Percentiles rank a stretch among this genome's conserved stretches.
phyloP scores from a whole-genome alignment of 2,113 vertebrate genomes.

The Clarias gariepinus region DNA sequence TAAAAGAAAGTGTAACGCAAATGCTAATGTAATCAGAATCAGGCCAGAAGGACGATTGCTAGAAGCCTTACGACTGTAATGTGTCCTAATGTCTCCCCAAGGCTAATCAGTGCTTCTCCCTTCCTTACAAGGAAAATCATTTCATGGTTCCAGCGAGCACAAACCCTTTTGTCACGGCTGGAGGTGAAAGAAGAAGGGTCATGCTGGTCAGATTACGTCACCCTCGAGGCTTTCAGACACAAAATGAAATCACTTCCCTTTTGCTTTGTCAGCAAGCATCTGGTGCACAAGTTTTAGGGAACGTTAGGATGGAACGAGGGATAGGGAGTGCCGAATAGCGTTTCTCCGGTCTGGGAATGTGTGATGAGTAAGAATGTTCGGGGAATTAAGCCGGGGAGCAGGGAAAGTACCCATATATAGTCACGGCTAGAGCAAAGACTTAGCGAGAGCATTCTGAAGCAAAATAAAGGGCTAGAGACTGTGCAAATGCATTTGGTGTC shows the following conservation, averaged over 20 bases:
- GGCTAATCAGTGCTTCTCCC: not conserved
- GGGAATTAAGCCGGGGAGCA: slow-evolving; percentile 24
- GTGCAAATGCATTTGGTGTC: slow-evolving; percentile 22
- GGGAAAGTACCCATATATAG: slow-evolving; percentile 56
- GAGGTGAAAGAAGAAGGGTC: slow-evolving; percentile 7
- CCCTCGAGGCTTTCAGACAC: slow-evolving; percentile 33
- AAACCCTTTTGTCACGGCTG: slow-evolving; percentile 44
- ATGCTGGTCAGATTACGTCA: slow-evolving; percentile 37
- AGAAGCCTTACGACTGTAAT: not conserved
- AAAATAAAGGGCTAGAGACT: slow-evolving; percentile 10
- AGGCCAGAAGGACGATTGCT: not conserved
- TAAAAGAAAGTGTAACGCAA: not conserved
- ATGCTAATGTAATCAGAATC: slow-evolving; percentile 27
- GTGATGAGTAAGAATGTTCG: slow-evolving; percentile 44
- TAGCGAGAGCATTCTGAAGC: slow-evolving; percentile 2
- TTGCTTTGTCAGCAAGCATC: slow-evolving; percentile 42
- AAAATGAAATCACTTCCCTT: slow-evolving; percentile 51
- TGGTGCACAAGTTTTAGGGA: slow-evolving; percentile 30
- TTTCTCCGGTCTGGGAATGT: slow-evolving; percentile 57
- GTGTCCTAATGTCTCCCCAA: slow-evolving; percentile 11
- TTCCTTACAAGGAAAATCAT: not conserved
- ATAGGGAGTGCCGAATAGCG: slow-evolving; percentile 24
- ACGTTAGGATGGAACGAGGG: not conserved
- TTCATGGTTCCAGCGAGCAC: slow-evolving; percentile 16
- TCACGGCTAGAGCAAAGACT: slow-evolving; percentile 40